Base-by-base conservation (phyloP, 2,113 vertebrate genomes). In the Plotosus lineatus region DNA sequence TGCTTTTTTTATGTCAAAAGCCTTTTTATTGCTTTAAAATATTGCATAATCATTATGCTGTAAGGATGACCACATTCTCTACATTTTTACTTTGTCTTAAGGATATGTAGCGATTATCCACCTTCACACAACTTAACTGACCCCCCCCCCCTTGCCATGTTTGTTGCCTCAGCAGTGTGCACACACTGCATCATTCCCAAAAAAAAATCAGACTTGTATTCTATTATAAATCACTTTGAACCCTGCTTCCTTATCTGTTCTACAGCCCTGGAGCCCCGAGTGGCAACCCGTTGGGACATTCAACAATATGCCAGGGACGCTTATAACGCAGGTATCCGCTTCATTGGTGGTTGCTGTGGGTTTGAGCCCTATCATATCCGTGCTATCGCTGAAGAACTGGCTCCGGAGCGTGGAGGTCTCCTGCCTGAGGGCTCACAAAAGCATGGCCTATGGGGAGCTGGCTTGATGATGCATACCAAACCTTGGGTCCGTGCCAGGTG, bases 401-500 rank as follows among this genome's bases (percentile, higher is more conserved):
- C 91, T 14, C 80, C 92, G 0, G 96, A 99, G 89, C 94, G 94
- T 80, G 96, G 97, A 0, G 96, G 97, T 0, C 91, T 92, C 88
- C 85, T 96, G 80, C 96, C 98, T 0, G 84, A 88, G 15, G 98
- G 92, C 40, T 98, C 96, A 0, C 94, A 98, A 84, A 99, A 99
- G 85, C 98, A 99, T 1, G 97, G 96, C 55, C 89, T 28, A 87
- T 99, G 97, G 98, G 97, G 96, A 0, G 87, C 90, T 26, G 90
- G 90, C 42, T 89, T 99, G 81, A 91, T 93, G 82, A 97, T 98
- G 97, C 97, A 99, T 88, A 99, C 97, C 3, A 99, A 99, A 84
- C 97, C 98, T 5, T 99, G 97, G 97, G 93, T 99, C 85, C 91
- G 98, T 92, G 97, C 97, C 50, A 95, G 98, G 98, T 97, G 89